phyloP scores from a whole-genome alignment of 2,888 invertebrate species.

The Yponomeuta malinellus region DNA sequence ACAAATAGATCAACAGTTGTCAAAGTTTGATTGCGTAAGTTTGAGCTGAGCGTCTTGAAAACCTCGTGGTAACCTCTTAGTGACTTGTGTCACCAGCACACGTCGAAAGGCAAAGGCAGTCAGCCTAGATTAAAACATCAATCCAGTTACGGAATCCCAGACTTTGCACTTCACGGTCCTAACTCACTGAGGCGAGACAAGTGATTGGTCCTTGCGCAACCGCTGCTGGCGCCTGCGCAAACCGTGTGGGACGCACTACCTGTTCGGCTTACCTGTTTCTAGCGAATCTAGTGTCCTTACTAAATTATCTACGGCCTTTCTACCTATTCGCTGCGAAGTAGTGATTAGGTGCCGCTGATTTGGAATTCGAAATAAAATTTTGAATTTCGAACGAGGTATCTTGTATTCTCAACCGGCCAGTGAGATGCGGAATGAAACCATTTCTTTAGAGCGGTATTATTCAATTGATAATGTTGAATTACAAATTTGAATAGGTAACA shows the following conservation, averaged over 20 bases:
- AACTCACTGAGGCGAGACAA: not conserved
- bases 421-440: no score
- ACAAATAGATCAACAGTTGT: no score
- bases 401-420: no score
- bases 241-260: constrained; percentile 13
- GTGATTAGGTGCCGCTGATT: not conserved
- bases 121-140: not conserved
- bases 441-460: no score
- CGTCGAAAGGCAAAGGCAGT: not conserved
- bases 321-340: not conserved
- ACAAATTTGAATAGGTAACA: no score
- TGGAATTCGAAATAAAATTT: no score
- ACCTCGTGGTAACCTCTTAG: no score
- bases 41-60: no score
- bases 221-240: constrained; percentile 4
- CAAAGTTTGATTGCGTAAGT: no score
- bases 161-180: not conserved
- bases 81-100: not conserved
- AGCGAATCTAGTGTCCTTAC: constrained; percentile 13
- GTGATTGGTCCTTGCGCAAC: not conserved
- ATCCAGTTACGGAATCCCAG: not conserved
- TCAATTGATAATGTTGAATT: no score
- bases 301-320: constrained; percentile 4
- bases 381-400: no score
- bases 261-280: constrained; percentile 6